Conservation (phyloP, 1,140 invertebrate genomes). For the Parasteatoda tepidariorum region DNA sequence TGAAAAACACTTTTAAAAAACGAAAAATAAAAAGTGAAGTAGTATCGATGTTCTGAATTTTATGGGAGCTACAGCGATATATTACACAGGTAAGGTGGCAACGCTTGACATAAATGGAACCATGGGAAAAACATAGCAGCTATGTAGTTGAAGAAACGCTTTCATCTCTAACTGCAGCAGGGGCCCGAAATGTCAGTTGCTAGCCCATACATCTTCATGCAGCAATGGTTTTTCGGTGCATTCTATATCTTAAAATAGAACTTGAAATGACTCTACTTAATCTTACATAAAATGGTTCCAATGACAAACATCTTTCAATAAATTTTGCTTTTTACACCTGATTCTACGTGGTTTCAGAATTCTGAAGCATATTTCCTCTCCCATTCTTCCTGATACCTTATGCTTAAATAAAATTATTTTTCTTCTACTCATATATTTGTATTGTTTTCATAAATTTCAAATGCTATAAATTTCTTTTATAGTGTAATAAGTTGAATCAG, state of each 20-base stretch:
- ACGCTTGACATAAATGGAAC: constrained; percentile 32
- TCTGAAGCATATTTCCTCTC: no score
- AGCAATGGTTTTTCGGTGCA: constrained; percentile 15
- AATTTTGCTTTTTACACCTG: constrained; percentile 7
- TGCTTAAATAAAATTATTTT: no score
- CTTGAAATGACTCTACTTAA: constrained; percentile 32
- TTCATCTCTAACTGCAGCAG: constrained; percentile 19
- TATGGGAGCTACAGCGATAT: constrained; percentile 9
- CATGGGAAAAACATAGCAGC: constrained; percentile 24
- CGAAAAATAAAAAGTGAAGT: neutral
- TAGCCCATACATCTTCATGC: constrained; percentile 22
- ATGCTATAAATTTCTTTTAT: no score
- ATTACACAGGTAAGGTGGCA: constrained; percentile 9
- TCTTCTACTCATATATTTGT: no score
- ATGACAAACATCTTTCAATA: constrained; percentile 37
- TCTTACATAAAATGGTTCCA: constrained; percentile 37
- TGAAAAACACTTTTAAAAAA: no score
- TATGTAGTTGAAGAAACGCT: neutral
- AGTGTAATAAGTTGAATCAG: no score
- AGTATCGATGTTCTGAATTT: neutral
- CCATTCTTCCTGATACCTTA: no score
- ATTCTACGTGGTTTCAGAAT: neutral
- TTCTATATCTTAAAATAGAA: constrained; percentile 42
- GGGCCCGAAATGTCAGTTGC: constrained; percentile 6
- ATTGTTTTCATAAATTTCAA: no score